Evolutionary conservation across 2,113 vertebrate species (phyloP).

Genomic region (Podarcis raffonei): DNA sequence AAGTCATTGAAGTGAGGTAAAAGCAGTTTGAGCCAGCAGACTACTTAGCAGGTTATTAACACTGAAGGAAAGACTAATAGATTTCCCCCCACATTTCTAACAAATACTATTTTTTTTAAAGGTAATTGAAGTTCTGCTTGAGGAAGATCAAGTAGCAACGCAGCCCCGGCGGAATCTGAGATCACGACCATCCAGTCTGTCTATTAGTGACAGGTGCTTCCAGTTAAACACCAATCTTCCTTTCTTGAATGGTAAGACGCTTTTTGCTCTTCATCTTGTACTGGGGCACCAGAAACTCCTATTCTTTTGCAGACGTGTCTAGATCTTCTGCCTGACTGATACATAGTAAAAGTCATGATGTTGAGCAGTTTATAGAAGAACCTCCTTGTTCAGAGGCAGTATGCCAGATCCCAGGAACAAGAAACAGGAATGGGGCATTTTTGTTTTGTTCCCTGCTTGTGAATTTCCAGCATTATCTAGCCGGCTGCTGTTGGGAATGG

Average conservation of each 20-base stretch:
- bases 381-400: background rate
- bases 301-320: slow-evolving; percentile 11
- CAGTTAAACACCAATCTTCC: slow-evolving; percentile 85
- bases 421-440: background rate
- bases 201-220: slow-evolving; percentile 85
- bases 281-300: slow-evolving; percentile 1
- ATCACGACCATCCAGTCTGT: slow-evolving; percentile 74
- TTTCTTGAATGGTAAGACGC: slow-evolving; percentile 86
- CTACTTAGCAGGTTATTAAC: background rate
- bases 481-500: background rate
- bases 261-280: slow-evolving; percentile 27
- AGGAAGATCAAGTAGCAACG: slow-evolving; percentile 84
- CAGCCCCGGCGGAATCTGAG: slow-evolving; percentile 71
- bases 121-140: slow-evolving; percentile 91
- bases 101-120: slow-evolving; percentile 68
- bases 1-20: background rate
- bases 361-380: background rate
- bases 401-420: background rate
- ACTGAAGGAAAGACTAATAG: background rate
- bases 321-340: slow-evolving; percentile 14
- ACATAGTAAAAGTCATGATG: background rate
- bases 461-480: background rate
- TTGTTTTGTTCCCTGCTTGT: background rate
- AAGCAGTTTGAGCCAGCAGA: background rate
- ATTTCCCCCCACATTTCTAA: background rate